Base-by-base conservation (phyloP, 2,797 vertebrate species). In the Acipenser oxyrinchus region DNA sequence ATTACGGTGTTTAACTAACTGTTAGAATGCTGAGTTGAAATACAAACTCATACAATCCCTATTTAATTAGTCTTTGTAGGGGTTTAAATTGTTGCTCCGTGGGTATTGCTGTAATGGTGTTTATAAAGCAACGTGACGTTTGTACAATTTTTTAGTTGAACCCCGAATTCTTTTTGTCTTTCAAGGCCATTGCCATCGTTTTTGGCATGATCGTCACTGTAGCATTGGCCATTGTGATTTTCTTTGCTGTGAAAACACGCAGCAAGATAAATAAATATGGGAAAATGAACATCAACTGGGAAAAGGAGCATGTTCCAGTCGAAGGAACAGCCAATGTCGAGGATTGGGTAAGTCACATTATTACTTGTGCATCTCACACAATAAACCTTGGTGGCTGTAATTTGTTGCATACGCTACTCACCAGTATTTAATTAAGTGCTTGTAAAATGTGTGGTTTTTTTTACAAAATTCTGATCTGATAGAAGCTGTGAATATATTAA, bases 241-340 rank as follows among this genome's bases (percentile, higher is more conserved):
- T 92, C 74, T 97, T 96, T 74, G 90, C 94, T 1, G 82, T 94
- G 75, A 94, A 89, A 81, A 95, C 92, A 0, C 88, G 94, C 48
- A 78, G 86, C 79, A 91, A 87, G 67, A 93, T 97, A 63, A 58
- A 63, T 15, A 48, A 7, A 18, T 88, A 71, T 62, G 93, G 93
- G n/a, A 94, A 96, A 75, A 83, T 79, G 58, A 94, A 93, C 79
- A 90, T 97, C 71, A 57, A 96, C 72, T 97, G 94, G 93, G 89
- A 84, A 72, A 88, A 75, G 4, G 84, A 88, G 69, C 90, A 81
- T 73, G 6, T 83, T 37, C 23, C 23, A 37, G 23, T 37, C 2
- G 23, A 37, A 37, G 23, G 23, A 37, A 37, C 89, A 6, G 84
- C 84, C 7, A 88, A 95, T 60, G 91, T 96, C 0, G 94, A 95